Conservation (phyloP, 2,797 vertebrate species). For the Chelon labrosus region DNA sequence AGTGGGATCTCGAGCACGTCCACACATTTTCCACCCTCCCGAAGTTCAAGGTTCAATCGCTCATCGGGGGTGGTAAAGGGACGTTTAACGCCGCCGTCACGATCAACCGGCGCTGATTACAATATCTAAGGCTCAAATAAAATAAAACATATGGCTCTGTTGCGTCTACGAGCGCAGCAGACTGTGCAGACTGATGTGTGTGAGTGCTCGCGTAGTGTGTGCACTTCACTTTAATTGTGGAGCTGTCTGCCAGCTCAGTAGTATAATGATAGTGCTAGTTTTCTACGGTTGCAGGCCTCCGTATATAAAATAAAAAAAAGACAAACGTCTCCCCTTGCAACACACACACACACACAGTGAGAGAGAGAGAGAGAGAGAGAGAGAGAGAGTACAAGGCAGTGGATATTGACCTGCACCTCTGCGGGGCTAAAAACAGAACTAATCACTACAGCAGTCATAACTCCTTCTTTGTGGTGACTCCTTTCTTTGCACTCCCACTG, state of each 20-base stretch:
- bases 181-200: constrained; percentile 19
- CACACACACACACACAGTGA: constrained; percentile 35
- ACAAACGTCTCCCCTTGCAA: constrained; percentile 39
- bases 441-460: constrained; percentile 80
- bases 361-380: constrained; percentile 25
- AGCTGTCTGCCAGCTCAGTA: constrained; percentile 71
- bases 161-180: constrained; percentile 15
- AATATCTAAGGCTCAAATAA: neutral
- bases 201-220: constrained; percentile 18
- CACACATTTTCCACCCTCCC: neutral
- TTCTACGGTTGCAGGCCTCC: constrained; percentile 54
- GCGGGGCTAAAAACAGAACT: constrained; percentile 83
- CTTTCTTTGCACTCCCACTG: constrained; percentile 53
- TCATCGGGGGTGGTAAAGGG: neutral
- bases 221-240: constrained; percentile 79
- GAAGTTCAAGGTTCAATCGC: neutral
- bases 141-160: neutral
- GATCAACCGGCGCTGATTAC: neutral
- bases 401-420: constrained; percentile 82
- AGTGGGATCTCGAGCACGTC: too few species aligned
- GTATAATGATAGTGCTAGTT: constrained; percentile 77
- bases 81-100: too few species aligned
- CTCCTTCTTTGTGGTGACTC: constrained; percentile 73
- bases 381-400: constrained; percentile 50
- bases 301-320: constrained; percentile 46